A percentile compares a stretch with the other conserved stretches of the same genome.
phyloP scores from a whole-genome alignment of 1,140 invertebrate genomes.

The Cyphomyrmex costatus region DNA sequence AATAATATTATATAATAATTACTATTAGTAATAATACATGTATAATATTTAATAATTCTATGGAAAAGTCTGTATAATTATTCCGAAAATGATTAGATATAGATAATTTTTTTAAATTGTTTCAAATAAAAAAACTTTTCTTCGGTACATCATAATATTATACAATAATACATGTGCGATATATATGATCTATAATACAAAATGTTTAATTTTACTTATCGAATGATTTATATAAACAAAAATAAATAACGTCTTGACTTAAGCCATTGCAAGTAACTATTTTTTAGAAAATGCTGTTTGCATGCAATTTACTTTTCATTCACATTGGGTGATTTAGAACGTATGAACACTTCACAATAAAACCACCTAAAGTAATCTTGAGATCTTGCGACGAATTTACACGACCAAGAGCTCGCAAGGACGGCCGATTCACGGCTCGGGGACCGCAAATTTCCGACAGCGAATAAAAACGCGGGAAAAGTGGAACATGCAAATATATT shows the following conservation, averaged over 20 bases:
- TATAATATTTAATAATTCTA: no score
- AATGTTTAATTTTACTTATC: not conserved
- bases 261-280: not conserved
- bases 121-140: no score
- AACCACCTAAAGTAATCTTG: conserved; percentile 38
- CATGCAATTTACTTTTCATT: conserved; percentile 5
- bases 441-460: conserved; percentile 70
- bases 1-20: no score
- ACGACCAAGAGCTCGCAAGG: conserved; percentile 39
- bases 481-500: conserved; percentile 77
- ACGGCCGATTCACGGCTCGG: conserved; percentile 27
- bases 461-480: conserved; percentile 76
- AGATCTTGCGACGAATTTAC: conserved; percentile 49
- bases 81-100: no score
- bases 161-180: not conserved
- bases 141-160: no score
- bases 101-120: no score
- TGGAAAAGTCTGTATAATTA: no score
- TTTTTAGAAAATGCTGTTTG: not conserved
- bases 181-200: not conserved
- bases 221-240: not conserved
- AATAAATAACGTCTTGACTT: not conserved
- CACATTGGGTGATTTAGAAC: not conserved
- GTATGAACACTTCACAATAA: conserved; percentile 12
- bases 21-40: no score